Conservation (phyloP, 2,797 vertebrate species). For the Clarias laeviceps region DNA sequence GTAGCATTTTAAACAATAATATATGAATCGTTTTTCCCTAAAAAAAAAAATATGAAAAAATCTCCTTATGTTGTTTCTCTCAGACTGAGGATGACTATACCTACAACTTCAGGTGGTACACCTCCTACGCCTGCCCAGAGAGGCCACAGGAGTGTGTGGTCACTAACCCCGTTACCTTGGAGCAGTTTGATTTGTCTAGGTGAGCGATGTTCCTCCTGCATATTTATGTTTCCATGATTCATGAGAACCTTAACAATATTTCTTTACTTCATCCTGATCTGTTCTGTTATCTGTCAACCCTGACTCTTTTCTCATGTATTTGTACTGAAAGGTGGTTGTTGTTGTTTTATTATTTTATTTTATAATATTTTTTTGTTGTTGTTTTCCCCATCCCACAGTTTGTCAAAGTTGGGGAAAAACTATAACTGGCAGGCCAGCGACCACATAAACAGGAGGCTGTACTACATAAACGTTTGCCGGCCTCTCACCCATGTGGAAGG, state of each 20-base stretch:
- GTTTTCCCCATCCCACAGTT: constrained; percentile 66
- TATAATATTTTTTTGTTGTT: background rate
- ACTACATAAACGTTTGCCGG: constrained; percentile 92
- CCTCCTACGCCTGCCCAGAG: constrained; percentile 89
- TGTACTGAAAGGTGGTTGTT: background rate
- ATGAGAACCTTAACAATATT: too few species aligned
- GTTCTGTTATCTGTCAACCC: background rate
- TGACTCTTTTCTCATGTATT: background rate
- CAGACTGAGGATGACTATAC: constrained; percentile 87
- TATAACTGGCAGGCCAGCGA: constrained; percentile 87
- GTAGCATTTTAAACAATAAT: background rate
- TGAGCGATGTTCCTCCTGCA: constrained; percentile 58
- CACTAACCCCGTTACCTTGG: constrained; percentile 79
- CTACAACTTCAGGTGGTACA: constrained; percentile 96
- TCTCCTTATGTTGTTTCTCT: background rate
- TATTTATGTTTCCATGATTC: background rate
- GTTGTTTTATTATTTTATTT: too few species aligned
- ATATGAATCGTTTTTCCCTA: background rate
- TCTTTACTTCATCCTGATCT: background rate
- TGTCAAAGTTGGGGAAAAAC: constrained; percentile 72
- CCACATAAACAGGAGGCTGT: constrained; percentile 69
- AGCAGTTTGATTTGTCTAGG: constrained; percentile 96
- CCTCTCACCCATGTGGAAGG: constrained; percentile 80
- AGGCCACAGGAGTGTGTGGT: constrained; percentile 88
- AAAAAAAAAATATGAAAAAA: background rate